Percentiles rank a stretch among this genome's conserved stretches.
These are phyloP conservation scores for Drosophila obscura DNA, from an alignment of 1,140 invertebrate genomes.

Conservation along the genomic window DNA sequence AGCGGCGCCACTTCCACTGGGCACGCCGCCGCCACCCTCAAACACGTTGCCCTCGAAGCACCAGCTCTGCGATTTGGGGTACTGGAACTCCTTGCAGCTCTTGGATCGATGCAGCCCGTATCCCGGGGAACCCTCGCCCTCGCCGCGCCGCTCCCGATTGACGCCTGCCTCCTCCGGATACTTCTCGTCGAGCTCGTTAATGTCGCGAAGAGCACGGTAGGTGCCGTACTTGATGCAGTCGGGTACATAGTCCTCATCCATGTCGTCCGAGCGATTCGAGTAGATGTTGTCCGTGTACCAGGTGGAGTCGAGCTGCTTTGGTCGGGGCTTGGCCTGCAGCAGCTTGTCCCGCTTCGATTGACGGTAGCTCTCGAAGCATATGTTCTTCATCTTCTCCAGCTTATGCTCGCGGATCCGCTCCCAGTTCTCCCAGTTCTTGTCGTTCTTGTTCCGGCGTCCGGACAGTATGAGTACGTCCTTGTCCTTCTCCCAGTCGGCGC, in stretches of 20 bases:
- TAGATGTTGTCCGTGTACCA: slow-evolving; percentile 85
- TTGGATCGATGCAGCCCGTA: slow-evolving; percentile 77
- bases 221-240: slow-evolving; percentile 78
- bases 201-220: slow-evolving; percentile 72
- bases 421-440: slow-evolving; percentile 84
- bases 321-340: slow-evolving; percentile 84
- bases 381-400: slow-evolving; percentile 83
- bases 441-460: slow-evolving; percentile 77
- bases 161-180: slow-evolving; percentile 17
- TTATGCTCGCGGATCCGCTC: slow-evolving; percentile 83
- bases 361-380: slow-evolving; percentile 82
- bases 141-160: slow-evolving; percentile 61
- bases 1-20: slow-evolving; percentile 5
- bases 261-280: slow-evolving; percentile 83
- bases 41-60: slow-evolving; percentile 76
- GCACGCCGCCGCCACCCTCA: slow-evolving; percentile 50
- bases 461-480: slow-evolving; percentile 60
- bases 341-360: slow-evolving; percentile 84
- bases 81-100: slow-evolving; percentile 82
- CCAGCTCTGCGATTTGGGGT: slow-evolving; percentile 83
- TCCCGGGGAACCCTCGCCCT: slow-evolving; percentile 73
- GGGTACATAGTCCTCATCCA: slow-evolving; percentile 80
- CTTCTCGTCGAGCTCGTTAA: slow-evolving; percentile 76
- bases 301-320: slow-evolving; percentile 75
- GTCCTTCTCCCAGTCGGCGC: slow-evolving; percentile 64